phyloP scores from a whole-genome alignment of 2,113 vertebrate genomes.

The Symphodus melops region DNA sequence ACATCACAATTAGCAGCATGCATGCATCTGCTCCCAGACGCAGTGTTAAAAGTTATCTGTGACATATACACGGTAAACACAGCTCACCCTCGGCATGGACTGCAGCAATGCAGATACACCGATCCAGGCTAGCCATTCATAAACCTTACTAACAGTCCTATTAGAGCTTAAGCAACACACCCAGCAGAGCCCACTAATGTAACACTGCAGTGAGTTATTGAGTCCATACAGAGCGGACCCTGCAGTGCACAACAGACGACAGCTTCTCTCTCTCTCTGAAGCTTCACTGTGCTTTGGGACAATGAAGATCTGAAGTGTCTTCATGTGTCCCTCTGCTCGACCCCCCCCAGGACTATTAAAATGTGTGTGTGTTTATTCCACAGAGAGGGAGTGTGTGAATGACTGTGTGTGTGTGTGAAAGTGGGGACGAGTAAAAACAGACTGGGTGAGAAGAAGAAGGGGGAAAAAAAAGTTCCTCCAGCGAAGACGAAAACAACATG shows the following conservation, averaged over 20 bases:
- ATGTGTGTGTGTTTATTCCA: slow-evolving; percentile 19
- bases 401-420: slow-evolving; percentile 10
- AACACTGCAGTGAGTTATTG: not conserved
- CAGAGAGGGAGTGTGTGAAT: not conserved
- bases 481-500: slow-evolving; percentile 45
- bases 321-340: slow-evolving; percentile 34
- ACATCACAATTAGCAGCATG: slow-evolving; percentile 62
- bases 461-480: slow-evolving; percentile 3
- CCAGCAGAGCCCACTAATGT: not conserved
- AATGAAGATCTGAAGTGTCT: slow-evolving; percentile 8
- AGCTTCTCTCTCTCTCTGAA: not conserved
- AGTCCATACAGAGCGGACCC: not conserved
- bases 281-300: no score
- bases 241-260: not conserved
- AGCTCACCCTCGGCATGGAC: not conserved
- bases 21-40: slow-evolving; percentile 37
- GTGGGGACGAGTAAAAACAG: slow-evolving; percentile 8
- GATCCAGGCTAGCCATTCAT: not conserved
- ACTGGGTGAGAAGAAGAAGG: not conserved
- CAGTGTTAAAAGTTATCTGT: slow-evolving; percentile 42
- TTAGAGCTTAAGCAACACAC: not conserved
- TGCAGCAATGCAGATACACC: not conserved
- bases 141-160: not conserved
- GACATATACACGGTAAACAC: no score
- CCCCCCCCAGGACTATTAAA: slow-evolving; percentile 40